Evolutionary conservation across 2,888 invertebrate genomes (phyloP), one percentile per base, ranked within the genome.

Genomic region (Noctua fimbriata): DNA sequence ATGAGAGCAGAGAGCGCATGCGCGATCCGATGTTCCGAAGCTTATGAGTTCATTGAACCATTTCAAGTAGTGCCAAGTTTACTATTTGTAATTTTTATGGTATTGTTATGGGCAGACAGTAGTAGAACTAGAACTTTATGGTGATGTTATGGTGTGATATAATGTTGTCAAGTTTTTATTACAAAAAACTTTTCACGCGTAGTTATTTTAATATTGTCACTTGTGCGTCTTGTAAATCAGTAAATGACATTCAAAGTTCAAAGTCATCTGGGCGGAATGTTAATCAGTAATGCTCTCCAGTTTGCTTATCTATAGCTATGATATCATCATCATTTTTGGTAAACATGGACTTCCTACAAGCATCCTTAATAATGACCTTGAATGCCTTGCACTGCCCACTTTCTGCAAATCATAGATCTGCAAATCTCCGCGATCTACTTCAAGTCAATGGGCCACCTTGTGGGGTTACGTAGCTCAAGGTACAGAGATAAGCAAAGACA

Each of bases 41-140:
- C 78, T 84, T 85, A 81, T 70, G 81, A 86, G 89, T 89, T 89
- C 90, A 84, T 79, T 90, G 89, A 90, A 89, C 89, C 74, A 82
- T 69, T 80, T 78, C 87, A 89, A 89, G 89, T 84, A 80, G 87
- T 87, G 90, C 90, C 89, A 89, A 89, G 84, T 88, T 89, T 85
- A 89, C 89, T 89, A 87, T 84, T 85, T 83, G 76, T 84, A 86
- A 83, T 88, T 89, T 88, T 78, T 83, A 83, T 73, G 69, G 79
- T 44, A 70, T 67, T 78, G 81, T 66, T 87, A 67, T 69, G 72
- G 24, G 49, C 41, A 41, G 52, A 28, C n/a, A 79, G 70, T 75
- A 69, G 44, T 73, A 47, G 18, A 49, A 10, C 41, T 65, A 41
- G 55, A 67, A 28, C n/a, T 44, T 73, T 69, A 44, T 80, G 69